Base-by-base conservation (phyloP, 2,888 invertebrate genomes). In the Zhengitettix transpicula region DNA sequence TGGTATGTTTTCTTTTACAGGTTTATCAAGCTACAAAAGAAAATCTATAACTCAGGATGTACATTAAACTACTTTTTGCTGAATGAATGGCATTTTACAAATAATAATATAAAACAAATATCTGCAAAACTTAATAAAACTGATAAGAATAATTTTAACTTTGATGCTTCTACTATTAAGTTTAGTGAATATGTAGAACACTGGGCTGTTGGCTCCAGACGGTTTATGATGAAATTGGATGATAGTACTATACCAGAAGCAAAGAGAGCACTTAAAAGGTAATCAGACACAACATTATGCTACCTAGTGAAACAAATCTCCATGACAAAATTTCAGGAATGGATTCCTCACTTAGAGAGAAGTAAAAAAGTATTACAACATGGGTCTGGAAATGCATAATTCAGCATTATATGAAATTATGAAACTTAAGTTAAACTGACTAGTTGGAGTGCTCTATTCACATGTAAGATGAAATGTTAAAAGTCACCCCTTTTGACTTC, bases 11-110 rank as follows among this genome's bases (percentile, higher is more conserved):
- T 58, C 47, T 52, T 40, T 56, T 64, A 55, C 65, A 77, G 77
- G 65, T 74, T 77, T 71, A 73, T 77, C 62, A 73, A 71, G 65
- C 68, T 75, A 47, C 77, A 77, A 65, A 71, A 69, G 61, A 72
- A 72, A 61, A 71, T 78, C 59, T 75, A 74, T 63, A 69, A 71
- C 60, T 72, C 76, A 8, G 69, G 76, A 58, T 70, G 69, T 57
- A 71, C 71, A 1, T 66, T 78, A 60, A 71, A 74, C 60, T 78
- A 73, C 67, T 79, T 78, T 68, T 75, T 77, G 52, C 70, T 71
- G 40, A 71, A 74, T 56, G 72, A 75, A 57, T 79, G 78, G 78
- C 66, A 65, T 42, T 74, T 73, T 65, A 65, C 65, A 41, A 70
- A 68, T 51, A 67, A 68, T 28, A 73, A 73, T 62, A 67, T 70